phyloP scores from a whole-genome alignment of 2,113 vertebrate genomes.

The Platichthys flesus region DNA sequence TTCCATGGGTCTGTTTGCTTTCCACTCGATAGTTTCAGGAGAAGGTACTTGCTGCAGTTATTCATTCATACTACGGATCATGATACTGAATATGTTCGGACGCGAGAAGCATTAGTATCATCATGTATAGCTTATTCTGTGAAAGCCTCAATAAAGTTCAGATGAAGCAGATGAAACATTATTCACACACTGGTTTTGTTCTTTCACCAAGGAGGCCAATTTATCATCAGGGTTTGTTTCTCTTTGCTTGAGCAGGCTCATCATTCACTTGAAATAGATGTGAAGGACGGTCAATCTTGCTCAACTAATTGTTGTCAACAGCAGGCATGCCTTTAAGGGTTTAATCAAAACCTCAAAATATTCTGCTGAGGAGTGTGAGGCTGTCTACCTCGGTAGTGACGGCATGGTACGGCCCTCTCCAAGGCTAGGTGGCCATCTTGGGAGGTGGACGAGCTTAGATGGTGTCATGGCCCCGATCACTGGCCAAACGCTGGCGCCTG shows the following conservation, averaged over 20 bases:
- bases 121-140: slow-evolving; percentile 78
- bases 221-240: too few relatives aligned
- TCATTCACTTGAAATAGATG: background rate
- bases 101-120: slow-evolving; percentile 68
- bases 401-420: background rate
- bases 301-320: background rate
- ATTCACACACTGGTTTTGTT: slow-evolving; percentile 39
- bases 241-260: too few relatives aligned
- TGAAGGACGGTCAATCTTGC: too few relatives aligned
- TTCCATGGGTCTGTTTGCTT: slow-evolving; percentile 61
- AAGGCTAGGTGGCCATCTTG: slow-evolving; percentile 55
- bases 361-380: background rate
- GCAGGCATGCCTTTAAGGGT: background rate
- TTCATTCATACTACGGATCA: slow-evolving; percentile 73
- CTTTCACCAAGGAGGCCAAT: too few relatives aligned
- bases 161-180: slow-evolving; percentile 63
- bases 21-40: slow-evolving; percentile 62
- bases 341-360: slow-evolving; percentile 10
- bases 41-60: slow-evolving; percentile 63
- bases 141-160: slow-evolving; percentile 77
- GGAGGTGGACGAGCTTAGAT: slow-evolving; percentile 58
- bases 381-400: slow-evolving; percentile 6
- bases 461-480: slow-evolving; percentile 59
- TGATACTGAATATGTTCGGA: slow-evolving; percentile 73
- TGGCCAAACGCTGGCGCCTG: slow-evolving; percentile 70